A percentile compares a stretch with the other conserved stretches of the same genome.
Evolutionary conservation across 2,888 invertebrate genomes (phyloP).

Genomic region (Apotomis betuletana): DNA sequence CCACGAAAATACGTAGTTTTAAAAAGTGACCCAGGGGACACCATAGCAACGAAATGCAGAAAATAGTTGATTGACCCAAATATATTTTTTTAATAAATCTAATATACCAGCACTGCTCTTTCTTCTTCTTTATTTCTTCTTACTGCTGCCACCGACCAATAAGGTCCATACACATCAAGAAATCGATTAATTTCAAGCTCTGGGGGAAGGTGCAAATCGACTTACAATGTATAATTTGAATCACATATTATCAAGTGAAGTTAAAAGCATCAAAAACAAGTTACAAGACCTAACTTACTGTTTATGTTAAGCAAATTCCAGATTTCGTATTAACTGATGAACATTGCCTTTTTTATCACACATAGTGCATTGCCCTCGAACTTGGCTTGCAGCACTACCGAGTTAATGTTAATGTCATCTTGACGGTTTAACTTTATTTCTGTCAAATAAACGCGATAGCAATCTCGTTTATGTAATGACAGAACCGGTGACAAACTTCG

Average conservation of each 20-base stretch:
- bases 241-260: background rate
- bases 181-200: too few species aligned
- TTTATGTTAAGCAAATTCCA: conserved; percentile 8
- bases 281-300: conserved; percentile 3
- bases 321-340: conserved; percentile 16
- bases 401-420: conserved; percentile 6
- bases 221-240: too few species aligned
- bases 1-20: too few species aligned
- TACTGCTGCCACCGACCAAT: too few species aligned
- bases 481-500: conserved; percentile 5
- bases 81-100: too few species aligned
- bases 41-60: too few species aligned
- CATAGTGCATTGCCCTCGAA: conserved; percentile 1
- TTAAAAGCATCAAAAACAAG: background rate
- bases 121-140: too few species aligned
- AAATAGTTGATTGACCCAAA: too few species aligned
- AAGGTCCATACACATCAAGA: too few species aligned
- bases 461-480: background rate
- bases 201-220: too few species aligned
- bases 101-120: too few species aligned
- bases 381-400: conserved; percentile 14
- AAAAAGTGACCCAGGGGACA: too few species aligned
- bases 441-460: conserved; percentile 15
- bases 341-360: conserved; percentile 22
- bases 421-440: conserved; percentile 1